Evolutionary conservation across 1,140 invertebrate species (phyloP).

Genomic region (Cherax quadricarinatus): DNA sequence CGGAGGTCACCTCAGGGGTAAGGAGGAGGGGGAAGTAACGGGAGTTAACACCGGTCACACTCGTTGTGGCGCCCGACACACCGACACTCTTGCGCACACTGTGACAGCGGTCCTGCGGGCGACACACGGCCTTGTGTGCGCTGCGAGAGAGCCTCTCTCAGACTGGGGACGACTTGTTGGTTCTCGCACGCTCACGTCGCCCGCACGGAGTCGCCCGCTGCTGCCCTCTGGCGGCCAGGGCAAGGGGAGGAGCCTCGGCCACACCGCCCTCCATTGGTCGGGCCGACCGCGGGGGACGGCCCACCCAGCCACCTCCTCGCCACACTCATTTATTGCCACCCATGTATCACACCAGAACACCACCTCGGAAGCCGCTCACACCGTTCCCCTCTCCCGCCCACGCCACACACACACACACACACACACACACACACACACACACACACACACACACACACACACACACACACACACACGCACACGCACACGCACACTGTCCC

Average conservation of each 20-base stretch:
- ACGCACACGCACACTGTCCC: background rate
- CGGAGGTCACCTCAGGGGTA: background rate
- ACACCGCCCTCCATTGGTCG: slow-evolving; percentile 43
- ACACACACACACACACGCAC: background rate
- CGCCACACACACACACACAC: background rate
- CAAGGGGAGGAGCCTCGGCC: slow-evolving; percentile 18
- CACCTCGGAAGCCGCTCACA: slow-evolving; percentile 45
- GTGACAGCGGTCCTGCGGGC: slow-evolving; percentile 43
- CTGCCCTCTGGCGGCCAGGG: slow-evolving; percentile 63
- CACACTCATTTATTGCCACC: slow-evolving; percentile 68
- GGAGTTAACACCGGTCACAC: slow-evolving; percentile 35
- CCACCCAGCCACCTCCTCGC: slow-evolving; percentile 40
- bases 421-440: slow-evolving; percentile 4
- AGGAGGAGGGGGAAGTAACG: no score
- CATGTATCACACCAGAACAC: slow-evolving; percentile 65
- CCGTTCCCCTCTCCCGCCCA: slow-evolving; percentile 15
- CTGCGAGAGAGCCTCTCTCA: slow-evolving; percentile 68
- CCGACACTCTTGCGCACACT: slow-evolving; percentile 18
- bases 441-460: background rate
- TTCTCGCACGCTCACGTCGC: slow-evolving; percentile 46
- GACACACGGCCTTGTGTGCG: slow-evolving; percentile 67
- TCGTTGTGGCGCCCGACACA: slow-evolving; percentile 32
- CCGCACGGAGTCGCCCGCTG: slow-evolving; percentile 58
- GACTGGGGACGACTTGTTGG: slow-evolving; percentile 67
- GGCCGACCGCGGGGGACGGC: slow-evolving; percentile 25